Percentiles rank a stretch among this genome's conserved stretches.
phyloP scores from a whole-genome alignment of 2,113 vertebrate genomes.

The Sterna hirundo region DNA sequence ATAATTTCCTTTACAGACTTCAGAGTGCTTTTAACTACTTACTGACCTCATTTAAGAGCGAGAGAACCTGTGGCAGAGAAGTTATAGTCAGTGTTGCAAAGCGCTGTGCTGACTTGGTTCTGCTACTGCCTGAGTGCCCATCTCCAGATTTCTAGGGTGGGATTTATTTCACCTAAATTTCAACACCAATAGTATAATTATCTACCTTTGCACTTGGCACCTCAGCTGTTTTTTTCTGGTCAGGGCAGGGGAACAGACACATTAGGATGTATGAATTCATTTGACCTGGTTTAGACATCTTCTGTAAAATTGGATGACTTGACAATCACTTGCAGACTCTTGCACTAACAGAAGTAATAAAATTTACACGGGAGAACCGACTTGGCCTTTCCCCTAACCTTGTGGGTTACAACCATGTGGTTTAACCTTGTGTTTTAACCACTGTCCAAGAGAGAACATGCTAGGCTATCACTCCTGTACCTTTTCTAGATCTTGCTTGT shows the following conservation, averaged over 20 bases:
- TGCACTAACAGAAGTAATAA: background rate
- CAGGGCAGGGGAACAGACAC: background rate
- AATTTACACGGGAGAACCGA: background rate
- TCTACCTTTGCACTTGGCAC: background rate
- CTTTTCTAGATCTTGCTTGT: background rate
- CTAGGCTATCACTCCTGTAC: background rate
- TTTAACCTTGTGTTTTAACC: background rate
- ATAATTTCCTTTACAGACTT: background rate
- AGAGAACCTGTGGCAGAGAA: background rate
- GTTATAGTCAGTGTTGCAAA: background rate
- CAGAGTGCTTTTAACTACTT: background rate
- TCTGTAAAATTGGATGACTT: background rate
- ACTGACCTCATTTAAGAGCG: background rate
- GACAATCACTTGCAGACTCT: background rate
- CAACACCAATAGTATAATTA: background rate
- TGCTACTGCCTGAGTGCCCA: background rate
- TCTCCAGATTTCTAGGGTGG: background rate
- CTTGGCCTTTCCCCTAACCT: background rate
- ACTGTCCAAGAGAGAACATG: background rate
- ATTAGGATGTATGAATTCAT: background rate
- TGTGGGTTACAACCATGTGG: background rate
- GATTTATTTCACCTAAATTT: background rate
- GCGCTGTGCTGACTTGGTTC: background rate
- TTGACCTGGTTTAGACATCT: background rate
- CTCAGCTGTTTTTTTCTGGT: background rate